Base-by-base conservation (phyloP, 2,797 vertebrate species). In the Leuciscus waleckii region DNA sequence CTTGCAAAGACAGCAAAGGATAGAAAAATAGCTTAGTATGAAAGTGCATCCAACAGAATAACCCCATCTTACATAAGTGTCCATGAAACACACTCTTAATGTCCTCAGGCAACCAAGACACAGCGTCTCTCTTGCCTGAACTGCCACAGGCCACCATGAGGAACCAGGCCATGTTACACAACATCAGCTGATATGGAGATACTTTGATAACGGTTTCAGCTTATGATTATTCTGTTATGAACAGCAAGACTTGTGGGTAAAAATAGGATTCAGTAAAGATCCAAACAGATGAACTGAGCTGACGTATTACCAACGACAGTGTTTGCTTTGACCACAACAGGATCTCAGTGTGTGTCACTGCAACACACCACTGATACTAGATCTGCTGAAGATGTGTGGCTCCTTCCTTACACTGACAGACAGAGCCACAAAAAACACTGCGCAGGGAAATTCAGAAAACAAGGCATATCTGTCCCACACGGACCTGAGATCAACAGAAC, bases 371-470 rank as follows among this genome's bases (percentile, higher is more conserved):
- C 43, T 26, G 43, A 85, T 86, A 73, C 79, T 81, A 81, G 17
- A 17, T 46, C 13, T 46, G 14, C 4, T 49, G 46, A 16, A 49
- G 46, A 49, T 49, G 14, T 5, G 43, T 13, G 4, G 63, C 78
- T 65, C 26, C 23, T 73, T 85, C 29, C 49, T 35, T 65, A 56
- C n/a, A 58, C 79, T 75, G 83, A 73, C 85, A 74, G 58, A 63
- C 49, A 79, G 82, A 73, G 70, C 83, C 23, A 41, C 21, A 77
- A 84, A 61, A 87, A 82, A 85, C 16, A 35, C 29, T 6, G 73
- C 41, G 35, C 43, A 77, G 79, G 69, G 86, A 78, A 85, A 86
- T 87, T 89, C 78, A 83, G 16, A 76, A 37, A 56, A 23, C 19
- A 8, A 56, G 51, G 21, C 51, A n/a, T 26, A 78, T 61, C 23